Conservation (phyloP, 2,888 invertebrate genomes). For the Sturmia bella region DNA sequence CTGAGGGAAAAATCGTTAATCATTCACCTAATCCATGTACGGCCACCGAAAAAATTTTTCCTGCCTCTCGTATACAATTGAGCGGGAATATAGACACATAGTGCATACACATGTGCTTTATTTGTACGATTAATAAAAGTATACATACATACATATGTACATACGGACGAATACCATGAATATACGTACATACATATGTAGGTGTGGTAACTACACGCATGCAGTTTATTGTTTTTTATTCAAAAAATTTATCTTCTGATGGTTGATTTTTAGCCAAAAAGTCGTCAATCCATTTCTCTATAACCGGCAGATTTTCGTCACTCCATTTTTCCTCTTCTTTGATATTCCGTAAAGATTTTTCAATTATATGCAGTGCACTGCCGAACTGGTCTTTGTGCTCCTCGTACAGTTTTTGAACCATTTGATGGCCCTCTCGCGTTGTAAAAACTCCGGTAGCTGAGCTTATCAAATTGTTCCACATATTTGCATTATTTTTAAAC, state of each 20-base stretch:
- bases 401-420: constrained; percentile 86
- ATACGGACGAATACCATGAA: not conserved
- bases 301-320: constrained; percentile 88
- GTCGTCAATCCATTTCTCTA: constrained; percentile 87
- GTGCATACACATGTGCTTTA: no score
- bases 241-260: constrained; percentile 47
- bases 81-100: no score
- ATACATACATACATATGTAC: constrained; percentile 1
- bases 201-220: not conserved
- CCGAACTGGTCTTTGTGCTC: constrained; percentile 87
- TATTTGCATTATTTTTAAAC: constrained; percentile 86
- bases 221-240: not conserved
- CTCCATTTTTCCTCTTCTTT: constrained; percentile 90
- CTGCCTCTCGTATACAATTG: no score
- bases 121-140: no score
- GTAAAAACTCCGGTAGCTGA: constrained; percentile 89
- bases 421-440: constrained; percentile 87
- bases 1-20: no score
- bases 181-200: not conserved
- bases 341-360: constrained; percentile 88
- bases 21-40: no score
- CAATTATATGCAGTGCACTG: constrained; percentile 88
- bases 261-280: constrained; percentile 79
- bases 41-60: no score
- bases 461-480: constrained; percentile 89